Percentiles rank a stretch among this genome's conserved stretches.
These are phyloP conservation scores for Phalacrocorax carbo DNA, from an alignment of 2,113 vertebrate genomes.

Conservation along the genomic window DNA sequence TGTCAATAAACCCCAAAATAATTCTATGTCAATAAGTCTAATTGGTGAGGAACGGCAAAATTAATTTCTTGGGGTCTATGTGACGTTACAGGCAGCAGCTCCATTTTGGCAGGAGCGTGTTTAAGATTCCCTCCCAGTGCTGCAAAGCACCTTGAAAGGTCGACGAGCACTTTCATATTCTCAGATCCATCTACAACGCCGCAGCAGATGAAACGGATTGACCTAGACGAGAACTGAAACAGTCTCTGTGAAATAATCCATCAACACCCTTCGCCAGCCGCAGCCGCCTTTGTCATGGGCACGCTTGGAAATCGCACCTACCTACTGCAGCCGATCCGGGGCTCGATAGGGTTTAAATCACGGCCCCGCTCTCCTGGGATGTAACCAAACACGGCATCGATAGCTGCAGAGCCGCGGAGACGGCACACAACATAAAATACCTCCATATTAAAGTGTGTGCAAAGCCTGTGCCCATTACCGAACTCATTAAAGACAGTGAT, in stretches of 20 bases:
- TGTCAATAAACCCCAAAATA: background rate
- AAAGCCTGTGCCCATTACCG: conserved; percentile 21
- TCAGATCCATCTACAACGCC: background rate
- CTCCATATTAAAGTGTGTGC: background rate
- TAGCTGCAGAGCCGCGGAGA: background rate
- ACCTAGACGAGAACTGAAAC: conserved; percentile 17
- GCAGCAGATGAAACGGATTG: conserved; percentile 27
- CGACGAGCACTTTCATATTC: background rate
- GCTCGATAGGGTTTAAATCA: background rate
- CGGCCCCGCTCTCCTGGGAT: conserved; percentile 27
- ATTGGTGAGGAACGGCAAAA: accelerated
- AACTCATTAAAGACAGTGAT: conserved; percentile 46
- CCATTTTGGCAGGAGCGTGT: conserved; percentile 6
- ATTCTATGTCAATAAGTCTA: background rate
- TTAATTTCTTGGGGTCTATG: background rate
- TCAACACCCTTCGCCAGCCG: background rate
- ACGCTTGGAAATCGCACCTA: background rate
- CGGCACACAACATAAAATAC: background rate
- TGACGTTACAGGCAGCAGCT: background rate
- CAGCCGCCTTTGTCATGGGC: conserved; percentile 6
- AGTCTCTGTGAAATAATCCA: background rate
- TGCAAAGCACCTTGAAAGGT: conserved; percentile 62
- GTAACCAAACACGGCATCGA: background rate
- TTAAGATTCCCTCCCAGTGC: conserved; percentile 49
- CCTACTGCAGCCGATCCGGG: background rate